A percentile compares a stretch with the other conserved stretches of the same genome.
These are phyloP conservation scores for Panorpa germanica DNA, from an alignment of 2,888 invertebrate genomes.

Conservation along the genomic window DNA sequence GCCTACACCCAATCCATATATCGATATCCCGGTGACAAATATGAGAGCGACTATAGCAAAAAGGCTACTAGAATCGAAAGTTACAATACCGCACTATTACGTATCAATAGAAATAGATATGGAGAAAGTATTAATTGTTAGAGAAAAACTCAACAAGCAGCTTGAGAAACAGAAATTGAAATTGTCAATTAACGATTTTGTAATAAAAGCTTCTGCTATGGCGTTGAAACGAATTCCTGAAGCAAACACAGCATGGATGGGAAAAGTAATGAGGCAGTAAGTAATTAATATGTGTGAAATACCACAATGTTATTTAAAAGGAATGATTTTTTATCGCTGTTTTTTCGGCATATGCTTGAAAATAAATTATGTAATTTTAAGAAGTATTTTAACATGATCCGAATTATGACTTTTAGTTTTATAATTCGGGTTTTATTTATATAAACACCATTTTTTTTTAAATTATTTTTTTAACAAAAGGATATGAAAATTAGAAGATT, in stretches of 20 bases:
- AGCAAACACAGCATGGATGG: constrained; percentile 93
- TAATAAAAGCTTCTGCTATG: constrained; percentile 82
- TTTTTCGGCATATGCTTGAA: constrained; percentile 1
- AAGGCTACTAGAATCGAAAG: constrained; percentile 72
- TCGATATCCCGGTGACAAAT: constrained; percentile 67
- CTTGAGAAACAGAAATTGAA: constrained; percentile 65
- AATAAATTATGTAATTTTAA: not conserved
- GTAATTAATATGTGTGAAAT: too few species aligned
- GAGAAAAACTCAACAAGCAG: constrained; percentile 60
- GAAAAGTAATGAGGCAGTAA: constrained; percentile 78
- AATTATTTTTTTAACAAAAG: constrained; percentile 1
- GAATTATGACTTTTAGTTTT: too few species aligned
- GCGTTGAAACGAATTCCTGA: constrained; percentile 82
- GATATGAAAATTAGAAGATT: constrained; percentile 2
- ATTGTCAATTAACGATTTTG: constrained; percentile 88
- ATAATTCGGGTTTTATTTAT: constrained; percentile 7
- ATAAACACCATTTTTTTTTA: constrained; percentile 4
- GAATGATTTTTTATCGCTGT: constrained; percentile 3
- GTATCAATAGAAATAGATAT: constrained; percentile 70
- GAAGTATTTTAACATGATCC: not conserved
- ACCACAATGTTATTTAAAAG: too few species aligned
- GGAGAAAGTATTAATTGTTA: constrained; percentile 49
- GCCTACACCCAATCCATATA: too few species aligned
- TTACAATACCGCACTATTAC: constrained; percentile 94
- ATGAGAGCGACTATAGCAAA: constrained; percentile 82